A percentile compares a stretch with the other conserved stretches of the same genome.
These are phyloP conservation scores for Musca domestica DNA, from an alignment of 1,140 invertebrate genomes.

Conservation along the genomic window DNA sequence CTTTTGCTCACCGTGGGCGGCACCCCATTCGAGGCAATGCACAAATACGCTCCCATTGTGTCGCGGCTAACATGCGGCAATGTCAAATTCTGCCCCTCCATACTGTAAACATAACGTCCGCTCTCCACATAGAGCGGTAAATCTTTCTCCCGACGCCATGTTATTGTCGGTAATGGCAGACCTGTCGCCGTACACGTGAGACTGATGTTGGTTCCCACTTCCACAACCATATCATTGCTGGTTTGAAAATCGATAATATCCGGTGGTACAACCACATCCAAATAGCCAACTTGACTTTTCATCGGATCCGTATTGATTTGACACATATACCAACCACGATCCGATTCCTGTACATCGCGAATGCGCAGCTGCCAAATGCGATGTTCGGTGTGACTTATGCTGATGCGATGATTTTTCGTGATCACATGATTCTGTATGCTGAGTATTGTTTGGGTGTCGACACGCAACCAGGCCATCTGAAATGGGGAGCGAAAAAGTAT, in stretches of 20 bases:
- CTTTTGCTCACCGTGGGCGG: constrained; percentile 77
- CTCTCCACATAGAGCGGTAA: constrained; percentile 48
- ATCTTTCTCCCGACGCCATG: constrained; percentile 69
- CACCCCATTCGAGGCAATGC: constrained; percentile 70
- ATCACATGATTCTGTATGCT: constrained; percentile 86
- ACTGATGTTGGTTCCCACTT: constrained; percentile 73
- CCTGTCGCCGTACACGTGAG: constrained; percentile 73
- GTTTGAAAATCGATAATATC: constrained; percentile 74
- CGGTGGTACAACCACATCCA: constrained; percentile 82
- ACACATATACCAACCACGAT: constrained; percentile 84
- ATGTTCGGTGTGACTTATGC: constrained; percentile 76
- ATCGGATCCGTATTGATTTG: constrained; percentile 91
- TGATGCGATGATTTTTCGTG: constrained; percentile 82
- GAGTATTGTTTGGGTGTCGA: constrained; percentile 88
- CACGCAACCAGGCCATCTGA: constrained; percentile 84
- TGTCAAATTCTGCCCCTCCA: constrained; percentile 53
- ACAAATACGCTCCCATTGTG: constrained; percentile 56
- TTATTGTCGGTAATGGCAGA: constrained; percentile 64
- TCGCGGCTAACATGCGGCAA: constrained; percentile 49
- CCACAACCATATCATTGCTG: constrained; percentile 69
- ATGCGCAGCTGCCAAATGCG: constrained; percentile 83
- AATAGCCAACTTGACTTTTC: constrained; percentile 83
- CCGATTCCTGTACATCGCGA: constrained; percentile 72
- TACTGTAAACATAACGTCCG: constrained; percentile 42
- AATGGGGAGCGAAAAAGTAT: neutral